Base-by-base conservation (phyloP, 2,888 invertebrate species). In the Drosophila antonietae region DNA sequence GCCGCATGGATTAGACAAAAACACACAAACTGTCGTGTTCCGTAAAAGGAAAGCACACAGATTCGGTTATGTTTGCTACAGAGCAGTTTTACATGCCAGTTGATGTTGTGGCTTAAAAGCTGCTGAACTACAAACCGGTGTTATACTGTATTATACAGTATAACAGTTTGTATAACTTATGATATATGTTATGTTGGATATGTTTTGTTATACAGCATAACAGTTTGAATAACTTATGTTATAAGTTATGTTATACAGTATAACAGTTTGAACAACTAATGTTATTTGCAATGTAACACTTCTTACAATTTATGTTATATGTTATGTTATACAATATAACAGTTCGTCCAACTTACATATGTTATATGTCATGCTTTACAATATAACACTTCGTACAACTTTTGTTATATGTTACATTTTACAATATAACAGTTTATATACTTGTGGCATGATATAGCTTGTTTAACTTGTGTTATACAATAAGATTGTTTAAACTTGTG, bases 1-100 rank as follows among this genome's bases (percentile, higher is more conserved):
- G 68, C 63, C 73, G 39, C 51, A 61, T 41, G 82, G 79, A 79
- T 81, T 79, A 76, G 49, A 37, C 53, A 46, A 69, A 63, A 65
- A 20, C 51, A 33, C 57, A 49, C 43, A 49, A 66, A 43, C 37
- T 10, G 28, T 37, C 37, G 47, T 56, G 68, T 66, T 72, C 68
- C 58, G 41, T 5, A 12, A 70, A 58, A 39, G 39, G 44, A 64
- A 75, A 72, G 43, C 75, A 53, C 64, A 51, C 15, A 23, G 31
- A 63, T 23, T 55, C 28, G 15, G 23, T 12, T 12, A n/a, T 49
- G 52, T 20, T 1, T 28, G 28, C 6, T 6, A 8, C 28, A 12
- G 14, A 2, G 14, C 15, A 20, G 10, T n/a, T n/a, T n/a, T n/a
- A n/a, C n/a, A n/a, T 33, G 31, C 18, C 18, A 41, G 41, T 43